phyloP scores from a whole-genome alignment of 2,888 invertebrate species.

The Anarsia innoxiella region DNA sequence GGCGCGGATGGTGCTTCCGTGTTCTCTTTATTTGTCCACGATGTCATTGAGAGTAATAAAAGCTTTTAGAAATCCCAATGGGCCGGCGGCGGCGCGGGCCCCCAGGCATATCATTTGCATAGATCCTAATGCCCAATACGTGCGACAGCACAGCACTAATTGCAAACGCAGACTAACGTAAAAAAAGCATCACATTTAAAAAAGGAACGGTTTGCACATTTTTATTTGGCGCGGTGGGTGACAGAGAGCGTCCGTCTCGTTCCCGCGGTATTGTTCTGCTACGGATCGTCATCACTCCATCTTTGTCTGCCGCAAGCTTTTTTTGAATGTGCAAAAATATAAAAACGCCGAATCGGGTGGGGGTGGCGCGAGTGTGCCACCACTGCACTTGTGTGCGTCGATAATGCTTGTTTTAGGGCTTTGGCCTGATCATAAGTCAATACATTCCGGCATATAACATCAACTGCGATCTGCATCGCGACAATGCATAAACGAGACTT shows the following conservation, averaged over 20 bases:
- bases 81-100: slow-evolving; percentile 17
- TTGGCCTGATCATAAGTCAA: slow-evolving; percentile 72
- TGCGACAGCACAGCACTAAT: slow-evolving; percentile 70
- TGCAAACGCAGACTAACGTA: slow-evolving; percentile 73
- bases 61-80: slow-evolving; percentile 38
- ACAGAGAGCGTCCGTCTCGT: slow-evolving; percentile 63
- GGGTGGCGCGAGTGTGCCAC: slow-evolving; percentile 43
- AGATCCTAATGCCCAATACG: slow-evolving; percentile 53
- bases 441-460: slow-evolving; percentile 28
- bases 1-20: slow-evolving; percentile 49
- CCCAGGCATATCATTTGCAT: slow-evolving; percentile 51
- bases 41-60: slow-evolving; percentile 42
- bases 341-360: slow-evolving; percentile 69
- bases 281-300: slow-evolving; percentile 66
- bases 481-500: no score
- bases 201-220: slow-evolving; percentile 71
- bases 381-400: slow-evolving; percentile 59
- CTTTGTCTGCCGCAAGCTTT: slow-evolving; percentile 70
- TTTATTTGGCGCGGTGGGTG: slow-evolving; percentile 68
- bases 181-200: slow-evolving; percentile 72
- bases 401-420: slow-evolving; percentile 69
- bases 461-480: no score
- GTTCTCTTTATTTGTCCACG: slow-evolving; percentile 34
- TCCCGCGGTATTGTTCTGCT: slow-evolving; percentile 59
- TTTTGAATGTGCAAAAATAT: slow-evolving; percentile 74